Conservation (phyloP, 2,797 vertebrate species). For the Arnoldichthys spilopterus region DNA sequence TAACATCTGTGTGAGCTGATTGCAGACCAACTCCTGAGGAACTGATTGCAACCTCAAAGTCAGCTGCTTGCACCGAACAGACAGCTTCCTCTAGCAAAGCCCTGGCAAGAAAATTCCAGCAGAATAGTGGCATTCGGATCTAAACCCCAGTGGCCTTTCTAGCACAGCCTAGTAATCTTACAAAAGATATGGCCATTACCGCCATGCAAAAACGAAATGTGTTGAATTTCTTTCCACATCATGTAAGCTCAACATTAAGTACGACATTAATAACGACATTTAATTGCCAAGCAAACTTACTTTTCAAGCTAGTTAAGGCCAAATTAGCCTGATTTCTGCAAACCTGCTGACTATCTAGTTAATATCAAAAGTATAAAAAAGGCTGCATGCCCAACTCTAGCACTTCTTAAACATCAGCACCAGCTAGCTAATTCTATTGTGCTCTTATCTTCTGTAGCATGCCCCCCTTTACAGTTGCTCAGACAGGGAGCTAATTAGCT, state of each 20-base stretch:
- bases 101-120: constrained; percentile 21
- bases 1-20: constrained; percentile 78
- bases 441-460: background rate
- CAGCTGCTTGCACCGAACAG: constrained; percentile 52
- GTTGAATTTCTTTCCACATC: background rate
- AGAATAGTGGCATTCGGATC: constrained; percentile 22
- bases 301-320: constrained; percentile 2
- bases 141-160: background rate
- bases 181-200: constrained; percentile 10
- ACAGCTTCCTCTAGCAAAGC: constrained; percentile 39
- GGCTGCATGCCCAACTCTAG: background rate
- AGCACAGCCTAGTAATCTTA: background rate
- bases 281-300: background rate
- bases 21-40: constrained; percentile 69
- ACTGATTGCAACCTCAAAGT: constrained; percentile 62
- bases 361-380: constrained; percentile 5
- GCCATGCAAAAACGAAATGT: constrained; percentile 17
- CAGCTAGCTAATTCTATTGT: background rate
- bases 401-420: background rate
- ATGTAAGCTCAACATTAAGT: background rate
- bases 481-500: constrained; percentile 1
- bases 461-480: background rate
- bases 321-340: background rate
- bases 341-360: background rate
- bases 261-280: constrained; percentile 27